Evolutionary conservation across 2,113 vertebrate species (phyloP).

Genomic region (Bubo blakistoni): DNA sequence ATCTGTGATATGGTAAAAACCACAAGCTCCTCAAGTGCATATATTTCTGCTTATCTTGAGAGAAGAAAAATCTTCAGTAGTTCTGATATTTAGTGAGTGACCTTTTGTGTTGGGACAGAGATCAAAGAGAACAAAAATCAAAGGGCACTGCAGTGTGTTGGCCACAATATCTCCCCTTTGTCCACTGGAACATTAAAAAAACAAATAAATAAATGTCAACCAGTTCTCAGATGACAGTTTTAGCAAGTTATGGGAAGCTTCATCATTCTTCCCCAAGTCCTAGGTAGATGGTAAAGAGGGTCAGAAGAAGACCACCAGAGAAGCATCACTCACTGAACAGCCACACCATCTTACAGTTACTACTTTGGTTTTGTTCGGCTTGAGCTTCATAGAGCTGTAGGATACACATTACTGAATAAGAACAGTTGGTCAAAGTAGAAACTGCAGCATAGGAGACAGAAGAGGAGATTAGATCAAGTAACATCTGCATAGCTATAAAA

Average conservation of each 20-base stretch:
- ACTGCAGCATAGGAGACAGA: neutral
- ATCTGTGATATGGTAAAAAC: neutral
- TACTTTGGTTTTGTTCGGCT: neutral
- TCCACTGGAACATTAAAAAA: neutral
- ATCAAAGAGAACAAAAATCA: slow-evolving; percentile 16
- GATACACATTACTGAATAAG: neutral
- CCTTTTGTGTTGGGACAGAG: neutral
- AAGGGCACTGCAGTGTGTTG: neutral
- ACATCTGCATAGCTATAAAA: slow-evolving; percentile 19
- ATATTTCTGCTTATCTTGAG: neutral
- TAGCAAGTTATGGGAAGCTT: neutral
- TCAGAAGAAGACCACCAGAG: neutral
- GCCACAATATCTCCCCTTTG: neutral
- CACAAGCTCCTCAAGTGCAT: neutral
- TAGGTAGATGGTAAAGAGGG: neutral
- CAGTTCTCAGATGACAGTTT: neutral
- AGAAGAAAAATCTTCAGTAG: neutral
- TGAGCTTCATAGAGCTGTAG: neutral
- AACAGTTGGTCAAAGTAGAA: neutral
- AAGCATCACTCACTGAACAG: neutral
- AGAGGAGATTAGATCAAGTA: neutral
- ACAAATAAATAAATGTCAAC: neutral
- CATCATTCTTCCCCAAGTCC: neutral
- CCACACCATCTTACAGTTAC: neutral
- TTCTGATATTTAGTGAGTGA: neutral